These are phyloP conservation scores for Drosophila putrida DNA, from an alignment of 2,888 invertebrate genomes.

Conservation along the genomic window DNA sequence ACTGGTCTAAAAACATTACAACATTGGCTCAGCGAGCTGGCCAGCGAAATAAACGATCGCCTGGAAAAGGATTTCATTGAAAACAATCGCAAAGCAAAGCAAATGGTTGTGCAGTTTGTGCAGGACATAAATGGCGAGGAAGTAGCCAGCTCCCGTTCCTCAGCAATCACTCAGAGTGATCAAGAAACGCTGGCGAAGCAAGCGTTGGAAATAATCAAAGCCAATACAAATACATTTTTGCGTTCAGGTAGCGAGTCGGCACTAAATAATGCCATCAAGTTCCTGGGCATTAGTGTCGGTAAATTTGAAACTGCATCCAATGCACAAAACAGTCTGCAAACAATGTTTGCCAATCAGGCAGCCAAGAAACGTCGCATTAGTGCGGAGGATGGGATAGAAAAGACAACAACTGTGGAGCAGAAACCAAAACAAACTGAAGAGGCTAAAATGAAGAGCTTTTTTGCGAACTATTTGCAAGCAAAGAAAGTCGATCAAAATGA, in stretches of 20 bases:
- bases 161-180: constrained; percentile 88
- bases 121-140: constrained; percentile 87
- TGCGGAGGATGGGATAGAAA: constrained; percentile 46
- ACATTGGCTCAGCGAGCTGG: constrained; percentile 93
- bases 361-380: constrained; percentile 72
- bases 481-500: constrained; percentile 16
- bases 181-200: constrained; percentile 89
- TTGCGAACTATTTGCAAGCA: constrained; percentile 66
- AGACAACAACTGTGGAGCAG: constrained; percentile 8
- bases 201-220: constrained; percentile 89
- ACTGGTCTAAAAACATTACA: constrained; percentile 88
- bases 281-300: constrained; percentile 91
- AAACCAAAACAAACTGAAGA: constrained; percentile 56
- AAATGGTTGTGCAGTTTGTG: constrained; percentile 90
- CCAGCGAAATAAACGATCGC: constrained; percentile 93
- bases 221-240: constrained; percentile 86
- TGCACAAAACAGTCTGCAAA: constrained; percentile 87
- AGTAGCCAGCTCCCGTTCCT: constrained; percentile 89
- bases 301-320: constrained; percentile 89
- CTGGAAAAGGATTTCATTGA: constrained; percentile 92
- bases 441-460: constrained; percentile 66
- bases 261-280: constrained; percentile 88
- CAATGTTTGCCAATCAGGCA: constrained; percentile 87
- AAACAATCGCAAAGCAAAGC: constrained; percentile 92
- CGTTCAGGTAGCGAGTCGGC: constrained; percentile 75